Evolutionary conservation across 1,140 invertebrate genomes (phyloP).

Genomic region (Laodelphax striatellus): DNA sequence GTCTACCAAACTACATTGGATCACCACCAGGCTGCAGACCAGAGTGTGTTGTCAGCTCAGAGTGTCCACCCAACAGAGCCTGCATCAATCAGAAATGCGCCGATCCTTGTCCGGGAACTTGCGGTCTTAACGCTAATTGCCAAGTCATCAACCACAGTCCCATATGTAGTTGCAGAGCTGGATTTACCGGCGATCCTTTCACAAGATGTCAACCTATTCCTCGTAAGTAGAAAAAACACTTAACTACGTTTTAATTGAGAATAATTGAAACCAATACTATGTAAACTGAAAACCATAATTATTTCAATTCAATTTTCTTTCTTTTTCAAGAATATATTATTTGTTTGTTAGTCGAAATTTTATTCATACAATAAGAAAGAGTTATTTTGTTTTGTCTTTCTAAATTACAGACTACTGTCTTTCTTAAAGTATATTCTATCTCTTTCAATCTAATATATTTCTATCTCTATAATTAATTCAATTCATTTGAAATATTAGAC

Average conservation of each 20-base stretch:
- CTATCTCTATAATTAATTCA: too few relatives aligned
- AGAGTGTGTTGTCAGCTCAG: constrained; percentile 37
- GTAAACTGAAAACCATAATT: constrained; percentile 41
- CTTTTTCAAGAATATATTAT: too few relatives aligned
- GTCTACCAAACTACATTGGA: constrained; percentile 35
- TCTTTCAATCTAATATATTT: too few relatives aligned
- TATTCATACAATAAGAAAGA: too few relatives aligned
- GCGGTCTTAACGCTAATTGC: constrained; percentile 41
- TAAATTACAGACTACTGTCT: too few relatives aligned
- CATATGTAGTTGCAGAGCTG: constrained; percentile 38
- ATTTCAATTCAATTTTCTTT: constrained; percentile 30
- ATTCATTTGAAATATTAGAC: too few relatives aligned
- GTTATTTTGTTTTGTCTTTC: too few relatives aligned
- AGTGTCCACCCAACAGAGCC: constrained; percentile 36
- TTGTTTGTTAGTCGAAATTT: too few relatives aligned
- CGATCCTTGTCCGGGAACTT: constrained; percentile 39
- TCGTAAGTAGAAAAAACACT: constrained; percentile 28
- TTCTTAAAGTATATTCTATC: too few relatives aligned
- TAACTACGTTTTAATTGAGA: constrained; percentile 30
- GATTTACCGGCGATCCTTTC: constrained; percentile 45
- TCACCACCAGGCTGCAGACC: constrained; percentile 36
- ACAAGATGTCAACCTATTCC: constrained; percentile 37
- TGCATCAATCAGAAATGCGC: constrained; percentile 39
- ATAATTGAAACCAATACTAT: constrained; percentile 39
- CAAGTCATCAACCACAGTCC: constrained; percentile 43